phyloP scores from a whole-genome alignment of 2,888 invertebrate genomes.

The Leptinotarsa peninsularis region DNA sequence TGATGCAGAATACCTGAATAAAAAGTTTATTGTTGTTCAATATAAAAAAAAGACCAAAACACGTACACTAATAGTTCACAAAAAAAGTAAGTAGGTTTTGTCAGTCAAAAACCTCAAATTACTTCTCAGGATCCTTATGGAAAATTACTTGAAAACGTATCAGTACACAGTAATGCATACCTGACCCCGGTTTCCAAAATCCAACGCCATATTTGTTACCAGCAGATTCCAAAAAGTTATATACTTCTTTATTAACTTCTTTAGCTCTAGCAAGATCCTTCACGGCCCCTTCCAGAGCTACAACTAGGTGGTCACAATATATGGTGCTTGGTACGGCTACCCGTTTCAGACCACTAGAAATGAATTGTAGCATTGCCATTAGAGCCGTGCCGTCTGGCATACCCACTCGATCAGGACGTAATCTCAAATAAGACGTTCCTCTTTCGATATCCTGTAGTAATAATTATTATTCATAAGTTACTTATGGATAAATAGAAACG shows the following conservation, averaged over 20 bases:
- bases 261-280: slow-evolving; percentile 95
- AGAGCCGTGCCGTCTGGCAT: slow-evolving; percentile 99
- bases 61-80: too few relatives aligned
- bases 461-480: not conserved
- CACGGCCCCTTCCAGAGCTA: slow-evolving; percentile 92
- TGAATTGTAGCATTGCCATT: slow-evolving; percentile 99
- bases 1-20: slow-evolving; percentile 92
- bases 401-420: slow-evolving; percentile 97
- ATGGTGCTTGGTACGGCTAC: slow-evolving; percentile 99
- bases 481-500: too few relatives aligned
- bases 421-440: slow-evolving; percentile 90
- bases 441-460: slow-evolving; percentile 81
- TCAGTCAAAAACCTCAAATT: too few relatives aligned
- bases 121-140: too few relatives aligned
- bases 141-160: not conserved
- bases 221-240: slow-evolving; percentile 92
- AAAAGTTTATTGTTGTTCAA: not conserved
- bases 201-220: slow-evolving; percentile 99
- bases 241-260: slow-evolving; percentile 90
- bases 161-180: slow-evolving; percentile 37
- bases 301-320: slow-evolving; percentile 99
- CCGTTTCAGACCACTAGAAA: slow-evolving; percentile 93
- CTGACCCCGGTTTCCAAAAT: slow-evolving; percentile 99
- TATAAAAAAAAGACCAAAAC: too few relatives aligned
- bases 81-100: too few relatives aligned